Conservation (phyloP, 1,140 invertebrate species). For the Papilio polyxenes region DNA sequence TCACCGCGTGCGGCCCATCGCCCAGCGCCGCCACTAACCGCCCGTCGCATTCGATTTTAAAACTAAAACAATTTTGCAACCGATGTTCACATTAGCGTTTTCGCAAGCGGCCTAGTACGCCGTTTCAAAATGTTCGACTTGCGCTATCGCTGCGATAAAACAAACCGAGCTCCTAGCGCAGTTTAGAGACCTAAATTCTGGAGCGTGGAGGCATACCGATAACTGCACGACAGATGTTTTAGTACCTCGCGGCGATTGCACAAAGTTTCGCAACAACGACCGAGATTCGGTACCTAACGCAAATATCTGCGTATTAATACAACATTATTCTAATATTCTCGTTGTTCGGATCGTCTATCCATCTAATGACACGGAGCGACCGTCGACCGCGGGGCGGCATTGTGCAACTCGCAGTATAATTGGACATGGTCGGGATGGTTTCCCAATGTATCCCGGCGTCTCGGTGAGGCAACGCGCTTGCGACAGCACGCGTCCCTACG, state of each 20-base stretch:
- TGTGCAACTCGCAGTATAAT: slow-evolving; percentile 70
- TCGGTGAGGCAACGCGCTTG: slow-evolving; percentile 74
- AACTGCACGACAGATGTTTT: slow-evolving; percentile 33
- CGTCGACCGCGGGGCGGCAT: slow-evolving; percentile 41
- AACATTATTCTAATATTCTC: slow-evolving; percentile 43
- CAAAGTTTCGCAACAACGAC: slow-evolving; percentile 39
- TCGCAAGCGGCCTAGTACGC: slow-evolving; percentile 77
- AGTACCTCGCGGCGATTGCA: slow-evolving; percentile 42
- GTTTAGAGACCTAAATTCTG: slow-evolving; percentile 77
- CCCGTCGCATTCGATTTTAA: slow-evolving; percentile 73
- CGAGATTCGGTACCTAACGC: slow-evolving; percentile 40
- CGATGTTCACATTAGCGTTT: slow-evolving; percentile 80
- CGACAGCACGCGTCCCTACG: slow-evolving; percentile 74
- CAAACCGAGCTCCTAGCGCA: slow-evolving; percentile 66
- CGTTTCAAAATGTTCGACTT: slow-evolving; percentile 79
- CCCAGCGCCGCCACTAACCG: slow-evolving; percentile 42
- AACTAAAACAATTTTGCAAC: slow-evolving; percentile 81
- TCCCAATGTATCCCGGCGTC: slow-evolving; percentile 77
- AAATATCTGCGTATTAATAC: slow-evolving; percentile 33
- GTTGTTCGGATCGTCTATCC: slow-evolving; percentile 53
- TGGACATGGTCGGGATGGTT: slow-evolving; percentile 76
- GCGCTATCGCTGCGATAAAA: slow-evolving; percentile 78
- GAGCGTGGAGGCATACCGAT: slow-evolving; percentile 37
- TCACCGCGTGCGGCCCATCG: slow-evolving; percentile 54
- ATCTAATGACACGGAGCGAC: slow-evolving; percentile 58